Percentiles rank a stretch among this genome's conserved stretches.
Conservation (phyloP, 2,113 vertebrate species). For the Corydoras sp. region DNA sequence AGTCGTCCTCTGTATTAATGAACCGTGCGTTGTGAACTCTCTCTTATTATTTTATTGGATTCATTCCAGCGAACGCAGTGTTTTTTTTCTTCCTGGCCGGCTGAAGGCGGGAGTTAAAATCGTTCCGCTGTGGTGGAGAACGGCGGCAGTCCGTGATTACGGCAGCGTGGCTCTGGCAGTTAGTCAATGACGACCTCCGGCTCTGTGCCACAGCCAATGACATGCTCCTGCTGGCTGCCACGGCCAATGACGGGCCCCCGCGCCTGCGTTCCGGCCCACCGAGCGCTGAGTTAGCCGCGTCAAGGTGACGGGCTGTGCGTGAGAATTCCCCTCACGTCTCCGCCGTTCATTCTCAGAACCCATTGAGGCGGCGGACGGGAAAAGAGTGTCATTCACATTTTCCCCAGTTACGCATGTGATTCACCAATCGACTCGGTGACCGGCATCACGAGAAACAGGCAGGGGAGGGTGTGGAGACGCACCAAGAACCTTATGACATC, state of each 20-base stretch:
- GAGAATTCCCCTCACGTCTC: neutral
- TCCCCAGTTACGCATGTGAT: too few species aligned
- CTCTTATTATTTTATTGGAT: neutral
- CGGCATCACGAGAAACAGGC: too few species aligned
- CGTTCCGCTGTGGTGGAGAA: neutral
- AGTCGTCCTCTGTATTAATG: too few species aligned
- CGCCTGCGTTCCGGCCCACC: conserved; percentile 26
- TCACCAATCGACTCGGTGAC: too few species aligned
- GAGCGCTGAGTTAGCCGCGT: conserved; percentile 52
- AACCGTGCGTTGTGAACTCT: too few species aligned
- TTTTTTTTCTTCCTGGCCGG: neutral
- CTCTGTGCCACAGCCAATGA: conserved; percentile 27
- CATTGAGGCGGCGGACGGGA: too few species aligned
- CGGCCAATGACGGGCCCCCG: conserved; percentile 17
- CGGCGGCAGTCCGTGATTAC: conserved; percentile 16
- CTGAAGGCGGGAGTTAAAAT: conserved; percentile 1
- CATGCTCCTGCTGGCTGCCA: neutral
- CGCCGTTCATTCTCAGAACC: conserved; percentile 8
- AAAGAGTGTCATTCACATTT: too few species aligned
- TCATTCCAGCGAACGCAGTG: neutral
- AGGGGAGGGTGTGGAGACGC: too few species aligned
- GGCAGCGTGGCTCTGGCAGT: conserved; percentile 4
- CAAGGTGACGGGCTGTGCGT: neutral
- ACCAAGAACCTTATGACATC: too few species aligned
- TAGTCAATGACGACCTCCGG: conserved; percentile 16